phyloP scores from a whole-genome alignment of 1,140 invertebrate genomes.

The Tribolium madens region DNA sequence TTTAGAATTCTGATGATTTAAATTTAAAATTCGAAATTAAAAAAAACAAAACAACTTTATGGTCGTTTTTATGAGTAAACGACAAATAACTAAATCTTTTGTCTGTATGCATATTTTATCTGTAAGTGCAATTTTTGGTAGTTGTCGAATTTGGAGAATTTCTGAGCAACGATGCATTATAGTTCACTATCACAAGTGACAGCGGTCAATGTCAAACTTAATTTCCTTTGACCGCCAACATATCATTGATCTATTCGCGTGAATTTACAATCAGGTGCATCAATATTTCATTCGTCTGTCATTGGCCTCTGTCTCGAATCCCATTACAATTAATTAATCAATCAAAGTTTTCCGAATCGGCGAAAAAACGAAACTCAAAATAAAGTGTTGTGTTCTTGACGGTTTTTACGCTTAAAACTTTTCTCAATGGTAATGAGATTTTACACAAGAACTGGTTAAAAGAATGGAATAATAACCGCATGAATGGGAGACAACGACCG shows the following conservation, averaged over 20 bases:
- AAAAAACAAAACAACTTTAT: too few relatives aligned
- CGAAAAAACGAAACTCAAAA: not conserved
- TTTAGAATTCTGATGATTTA: too few relatives aligned
- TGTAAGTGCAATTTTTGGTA: too few relatives aligned
- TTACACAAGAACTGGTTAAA: conserved; percentile 9
- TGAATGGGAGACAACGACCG: conserved; percentile 2
- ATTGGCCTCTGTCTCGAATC: conserved; percentile 5
- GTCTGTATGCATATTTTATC: too few relatives aligned
- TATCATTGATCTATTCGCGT: conserved; percentile 14
- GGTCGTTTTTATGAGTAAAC: too few relatives aligned
- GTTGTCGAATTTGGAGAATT: too few relatives aligned
- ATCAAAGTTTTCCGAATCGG: not conserved
- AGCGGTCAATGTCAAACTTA: conserved; percentile 25
- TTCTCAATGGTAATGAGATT: not conserved
- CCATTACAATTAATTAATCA: conserved; percentile 10
- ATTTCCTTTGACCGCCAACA: conserved; percentile 21
- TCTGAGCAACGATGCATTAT: too few relatives aligned
- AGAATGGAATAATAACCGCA: conserved; percentile 6
- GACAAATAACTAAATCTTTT: too few relatives aligned
- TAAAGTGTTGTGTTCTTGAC: not conserved
- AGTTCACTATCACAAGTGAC: not conserved
- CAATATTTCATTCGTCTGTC: conserved; percentile 46
- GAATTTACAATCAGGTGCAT: conserved; percentile 43
- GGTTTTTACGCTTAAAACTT: not conserved
- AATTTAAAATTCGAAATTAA: too few relatives aligned